Conservation (phyloP, 2,113 vertebrate genomes). For the Anguilla rostrata region DNA sequence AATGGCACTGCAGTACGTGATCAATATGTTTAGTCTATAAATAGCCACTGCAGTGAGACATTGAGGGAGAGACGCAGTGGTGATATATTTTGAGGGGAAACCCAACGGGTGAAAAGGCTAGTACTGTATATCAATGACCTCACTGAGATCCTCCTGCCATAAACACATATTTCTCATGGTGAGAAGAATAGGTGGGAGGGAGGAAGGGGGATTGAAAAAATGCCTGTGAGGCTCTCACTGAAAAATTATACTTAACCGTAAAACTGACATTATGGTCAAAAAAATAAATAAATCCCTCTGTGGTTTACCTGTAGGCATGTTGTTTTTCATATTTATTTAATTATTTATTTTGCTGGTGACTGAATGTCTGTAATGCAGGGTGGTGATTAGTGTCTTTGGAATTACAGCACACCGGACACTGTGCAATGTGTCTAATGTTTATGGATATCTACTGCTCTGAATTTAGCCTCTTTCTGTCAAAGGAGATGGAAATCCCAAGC, state of each 20-base stretch:
- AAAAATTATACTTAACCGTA: too few species aligned
- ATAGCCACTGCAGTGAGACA: conserved; percentile 29
- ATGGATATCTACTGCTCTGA: neutral
- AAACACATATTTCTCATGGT: neutral
- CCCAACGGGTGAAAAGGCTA: conserved; percentile 14
- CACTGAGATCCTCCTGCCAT: neutral
- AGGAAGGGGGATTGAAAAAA: too few species aligned
- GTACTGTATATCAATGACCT: neutral
- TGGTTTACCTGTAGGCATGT: neutral
- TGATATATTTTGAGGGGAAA: conserved; percentile 26
- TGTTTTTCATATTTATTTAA: neutral
- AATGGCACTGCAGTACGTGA: conserved; percentile 32
- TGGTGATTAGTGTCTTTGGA: neutral
- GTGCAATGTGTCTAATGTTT: neutral
- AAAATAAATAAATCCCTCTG: neutral
- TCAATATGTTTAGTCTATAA: conserved; percentile 38
- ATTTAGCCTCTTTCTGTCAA: conserved; percentile 17
- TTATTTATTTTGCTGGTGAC: neutral
- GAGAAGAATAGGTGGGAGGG: neutral
- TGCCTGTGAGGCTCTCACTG: too few species aligned
- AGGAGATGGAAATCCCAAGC: conserved; percentile 9
- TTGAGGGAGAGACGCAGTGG: conserved; percentile 9
- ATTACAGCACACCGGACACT: neutral
- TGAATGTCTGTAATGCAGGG: neutral
- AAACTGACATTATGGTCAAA: neutral